Conservation (phyloP, 1,140 invertebrate genomes). For the Drosophila pandora region DNA sequence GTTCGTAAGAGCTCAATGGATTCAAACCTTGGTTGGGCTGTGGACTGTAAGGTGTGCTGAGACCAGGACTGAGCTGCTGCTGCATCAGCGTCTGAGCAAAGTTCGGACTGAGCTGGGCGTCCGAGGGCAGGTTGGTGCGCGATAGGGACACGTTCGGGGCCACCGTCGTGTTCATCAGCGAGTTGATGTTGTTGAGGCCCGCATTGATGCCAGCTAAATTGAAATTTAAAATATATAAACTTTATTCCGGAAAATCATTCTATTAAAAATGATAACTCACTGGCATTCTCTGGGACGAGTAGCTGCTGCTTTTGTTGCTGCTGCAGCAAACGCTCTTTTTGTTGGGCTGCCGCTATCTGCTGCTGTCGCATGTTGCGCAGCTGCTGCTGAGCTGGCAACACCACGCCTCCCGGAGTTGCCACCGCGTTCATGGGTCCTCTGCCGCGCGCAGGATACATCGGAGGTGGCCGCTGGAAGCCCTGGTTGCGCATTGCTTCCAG, state of each 20-base stretch:
- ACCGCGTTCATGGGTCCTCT: slow-evolving; percentile 77
- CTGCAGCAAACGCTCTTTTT: slow-evolving; percentile 87
- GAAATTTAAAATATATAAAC: not conserved
- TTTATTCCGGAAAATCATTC: too few species aligned
- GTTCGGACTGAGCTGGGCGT: slow-evolving; percentile 89
- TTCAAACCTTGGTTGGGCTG: slow-evolving; percentile 76
- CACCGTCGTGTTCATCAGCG: slow-evolving; percentile 91
- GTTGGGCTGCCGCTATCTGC: slow-evolving; percentile 83
- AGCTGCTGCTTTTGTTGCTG: slow-evolving; percentile 90
- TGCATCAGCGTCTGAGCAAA: slow-evolving; percentile 84
- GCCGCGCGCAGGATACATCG: slow-evolving; percentile 69
- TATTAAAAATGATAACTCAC: slow-evolving; percentile 50
- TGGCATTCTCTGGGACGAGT: slow-evolving; percentile 87
- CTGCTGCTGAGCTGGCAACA: slow-evolving; percentile 79
- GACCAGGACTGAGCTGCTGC: slow-evolving; percentile 81
- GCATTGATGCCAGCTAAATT: slow-evolving; percentile 85
- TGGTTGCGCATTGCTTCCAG: slow-evolving; percentile 66
- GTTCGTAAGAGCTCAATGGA: not conserved
- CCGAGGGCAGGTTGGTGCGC: slow-evolving; percentile 88
- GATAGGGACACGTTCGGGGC: slow-evolving; percentile 91
- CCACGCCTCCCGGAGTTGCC: slow-evolving; percentile 67
- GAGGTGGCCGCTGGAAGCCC: slow-evolving; percentile 79
- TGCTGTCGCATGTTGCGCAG: slow-evolving; percentile 72
- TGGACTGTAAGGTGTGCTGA: slow-evolving; percentile 78
- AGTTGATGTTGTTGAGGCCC: slow-evolving; percentile 90